Percentiles rank a stretch among this genome's conserved stretches.
Conservation (phyloP, 2,113 vertebrate species). For the Etheostoma spectabile region DNA sequence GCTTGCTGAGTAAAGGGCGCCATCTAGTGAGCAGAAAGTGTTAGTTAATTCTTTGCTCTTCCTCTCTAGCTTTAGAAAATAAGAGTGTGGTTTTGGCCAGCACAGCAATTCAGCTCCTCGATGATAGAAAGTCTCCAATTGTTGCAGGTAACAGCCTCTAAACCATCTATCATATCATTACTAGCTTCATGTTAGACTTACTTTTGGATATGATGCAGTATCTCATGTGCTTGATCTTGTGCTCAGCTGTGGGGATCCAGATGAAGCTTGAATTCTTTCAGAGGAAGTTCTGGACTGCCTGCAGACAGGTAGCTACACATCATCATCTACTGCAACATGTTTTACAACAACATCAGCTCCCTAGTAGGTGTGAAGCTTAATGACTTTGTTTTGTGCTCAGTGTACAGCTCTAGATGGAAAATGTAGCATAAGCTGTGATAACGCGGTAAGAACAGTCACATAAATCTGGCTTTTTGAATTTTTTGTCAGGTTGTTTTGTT, state of each 20-base stretch:
- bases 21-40: conserved; percentile 64
- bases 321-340: neutral
- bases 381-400: conserved; percentile 73
- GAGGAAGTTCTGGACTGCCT: conserved; percentile 98
- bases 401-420: conserved; percentile 96
- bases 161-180: neutral
- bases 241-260: conserved; percentile 95
- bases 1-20: conserved; percentile 35
- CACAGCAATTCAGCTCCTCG: conserved; percentile 94
- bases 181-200: neutral
- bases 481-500: neutral
- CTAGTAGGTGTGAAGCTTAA: conserved; percentile 2
- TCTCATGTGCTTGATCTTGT: neutral
- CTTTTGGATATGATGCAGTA: neutral
- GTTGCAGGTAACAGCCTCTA: conserved; percentile 89
- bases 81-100: conserved; percentile 98
- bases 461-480: neutral
- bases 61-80: conserved; percentile 84
- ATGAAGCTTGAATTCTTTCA: conserved; percentile 99
- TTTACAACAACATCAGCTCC: neutral
- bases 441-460: conserved; percentile 86
- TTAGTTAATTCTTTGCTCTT: conserved; percentile 21
- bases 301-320: conserved; percentile 90
- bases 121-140: conserved; percentile 96
- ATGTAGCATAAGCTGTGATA: conserved; percentile 96